Base-by-base conservation (phyloP, 2,888 invertebrate genomes). In the Phyllotreta striolata region DNA sequence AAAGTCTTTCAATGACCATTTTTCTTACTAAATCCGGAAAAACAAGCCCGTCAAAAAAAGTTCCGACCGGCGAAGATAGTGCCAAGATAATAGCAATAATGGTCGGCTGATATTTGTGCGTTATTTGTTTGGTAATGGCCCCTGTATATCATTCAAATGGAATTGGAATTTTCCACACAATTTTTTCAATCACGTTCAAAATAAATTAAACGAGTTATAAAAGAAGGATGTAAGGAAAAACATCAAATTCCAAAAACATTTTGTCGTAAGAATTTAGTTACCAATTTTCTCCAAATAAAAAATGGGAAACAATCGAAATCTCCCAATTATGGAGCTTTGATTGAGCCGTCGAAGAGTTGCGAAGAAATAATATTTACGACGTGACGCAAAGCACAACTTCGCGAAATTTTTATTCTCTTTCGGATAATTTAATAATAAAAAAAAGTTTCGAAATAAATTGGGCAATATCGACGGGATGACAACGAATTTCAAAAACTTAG, bases 371-470 rank as follows among this genome's bases (percentile, higher is more conserved):
- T 38, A 63, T 54, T 58, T 58, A 63, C 39, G 55, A 63, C 41
- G 57, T 55, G 61, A 34, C 46, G 55, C 44, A 55, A 57, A 57
- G 24, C 24, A 44, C 55, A 62, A 62, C 55, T 65, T 55, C 52
- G 54, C 58, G 51, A 57, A 49, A 62, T 65, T 57, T 55, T 65
- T 58, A 62, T 62, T 61, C 61, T 64, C 55, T 40, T 41, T 54
- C 63, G 44, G 46, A 55, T 62, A 55, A 62, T 66, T 59, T 63
- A 46, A 55, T 52, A 58, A 51, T 56, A 62, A 49, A 62, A 24
- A 24, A 66, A 66, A 67, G 55, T 67, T 67, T 57, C 43, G 51
- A 51, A 52, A 67, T 67, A 64, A 66, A 66, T 66, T 64, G 64
- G 62, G 55, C 55, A 63, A 62, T 64, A 67, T 67, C 59, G 67